Evolutionary conservation across 2,888 invertebrate species (phyloP).

Genomic region (Dynastes tityus): DNA sequence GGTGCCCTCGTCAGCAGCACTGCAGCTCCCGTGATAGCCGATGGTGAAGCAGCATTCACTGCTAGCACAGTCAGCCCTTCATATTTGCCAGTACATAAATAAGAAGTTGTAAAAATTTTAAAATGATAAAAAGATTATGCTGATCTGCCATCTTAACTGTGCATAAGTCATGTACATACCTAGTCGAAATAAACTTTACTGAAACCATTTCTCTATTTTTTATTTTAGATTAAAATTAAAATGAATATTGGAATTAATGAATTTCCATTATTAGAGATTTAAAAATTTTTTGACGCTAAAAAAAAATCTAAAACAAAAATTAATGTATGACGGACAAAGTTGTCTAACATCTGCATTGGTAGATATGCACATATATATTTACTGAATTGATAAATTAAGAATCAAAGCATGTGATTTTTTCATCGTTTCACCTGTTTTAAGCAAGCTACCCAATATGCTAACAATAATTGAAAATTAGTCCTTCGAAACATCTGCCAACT

Average conservation of each 20-base stretch:
- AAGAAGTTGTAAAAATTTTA: constrained; percentile 14
- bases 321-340: no score
- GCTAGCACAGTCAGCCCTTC: constrained; percentile 32
- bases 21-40: constrained; percentile 2
- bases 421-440: neutral
- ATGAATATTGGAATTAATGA: neutral
- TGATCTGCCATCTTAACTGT: constrained; percentile 34
- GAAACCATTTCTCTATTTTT: constrained; percentile 32
- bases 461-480: neutral
- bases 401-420: neutral
- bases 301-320: neutral
- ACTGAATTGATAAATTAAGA: no score
- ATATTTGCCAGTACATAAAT: constrained; percentile 37
- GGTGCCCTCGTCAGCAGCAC: constrained; percentile 16
- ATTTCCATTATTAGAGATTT: neutral
- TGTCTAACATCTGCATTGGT: no score
- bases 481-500: neutral
- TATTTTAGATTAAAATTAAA: neutral
- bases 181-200: constrained; percentile 46
- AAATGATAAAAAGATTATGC: constrained; percentile 22
- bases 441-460: neutral
- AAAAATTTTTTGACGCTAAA: neutral
- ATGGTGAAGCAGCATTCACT: constrained; percentile 17
- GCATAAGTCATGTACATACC: constrained; percentile 46
- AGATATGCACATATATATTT: no score